Conservation (phyloP, 1,140 invertebrate species). For the Asobara japonica region DNA sequence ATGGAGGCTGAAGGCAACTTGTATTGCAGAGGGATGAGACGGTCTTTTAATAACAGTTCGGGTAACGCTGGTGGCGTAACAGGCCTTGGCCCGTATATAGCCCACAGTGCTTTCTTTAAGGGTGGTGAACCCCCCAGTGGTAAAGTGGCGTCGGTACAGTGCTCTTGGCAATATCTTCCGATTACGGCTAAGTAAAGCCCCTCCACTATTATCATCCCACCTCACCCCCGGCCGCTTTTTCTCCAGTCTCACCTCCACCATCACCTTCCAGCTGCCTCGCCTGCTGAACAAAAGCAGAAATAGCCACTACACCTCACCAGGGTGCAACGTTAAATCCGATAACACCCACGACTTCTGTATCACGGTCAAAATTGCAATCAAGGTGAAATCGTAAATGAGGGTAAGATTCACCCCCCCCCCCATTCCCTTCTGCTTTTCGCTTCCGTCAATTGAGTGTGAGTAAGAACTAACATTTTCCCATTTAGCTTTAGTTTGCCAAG, state of each 20-base stretch:
- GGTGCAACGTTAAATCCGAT: conserved; percentile 53
- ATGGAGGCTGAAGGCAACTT: conserved; percentile 36
- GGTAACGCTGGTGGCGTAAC: conserved; percentile 49
- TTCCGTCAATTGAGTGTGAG: not conserved
- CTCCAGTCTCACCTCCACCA: not conserved
- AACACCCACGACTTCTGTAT: conserved; percentile 40
- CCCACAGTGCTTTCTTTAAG: conserved; percentile 59
- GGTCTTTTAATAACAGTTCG: conserved; percentile 64
- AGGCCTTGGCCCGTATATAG: conserved; percentile 42
- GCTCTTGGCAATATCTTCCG: conserved; percentile 66
- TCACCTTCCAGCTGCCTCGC: not conserved
- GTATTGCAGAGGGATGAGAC: conserved; percentile 45
- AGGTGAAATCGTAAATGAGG: conserved; percentile 47
- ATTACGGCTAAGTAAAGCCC: conserved; percentile 66
- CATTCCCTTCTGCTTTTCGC: not conserved
- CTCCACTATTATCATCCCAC: conserved; percentile 24
- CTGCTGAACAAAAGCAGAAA: not conserved
- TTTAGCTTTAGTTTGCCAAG: not conserved
- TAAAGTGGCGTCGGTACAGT: conserved; percentile 64
- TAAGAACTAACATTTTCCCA: not conserved
- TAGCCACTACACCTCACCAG: not conserved
- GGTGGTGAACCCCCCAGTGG: conserved; percentile 46
- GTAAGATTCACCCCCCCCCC: not conserved
- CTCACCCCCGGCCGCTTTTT: not conserved
- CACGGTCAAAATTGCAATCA: conserved; percentile 55